Conservation (phyloP, 2,797 vertebrate genomes). For the Galago senegalensis region DNA sequence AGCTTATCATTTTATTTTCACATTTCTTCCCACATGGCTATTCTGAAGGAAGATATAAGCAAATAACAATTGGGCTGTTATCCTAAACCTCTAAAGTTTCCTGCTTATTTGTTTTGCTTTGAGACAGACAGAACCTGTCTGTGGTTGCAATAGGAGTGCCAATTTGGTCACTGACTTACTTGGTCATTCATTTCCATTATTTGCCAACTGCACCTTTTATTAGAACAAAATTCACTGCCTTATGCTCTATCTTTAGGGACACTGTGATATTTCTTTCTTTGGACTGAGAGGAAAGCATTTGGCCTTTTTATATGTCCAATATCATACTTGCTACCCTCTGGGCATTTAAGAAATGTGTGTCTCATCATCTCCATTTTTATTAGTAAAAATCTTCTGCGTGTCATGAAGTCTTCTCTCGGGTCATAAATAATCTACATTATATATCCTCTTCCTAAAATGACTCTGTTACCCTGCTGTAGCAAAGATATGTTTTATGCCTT, state of each 20-base stretch:
- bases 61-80: constrained; percentile 33
- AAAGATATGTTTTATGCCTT: constrained; percentile 65
- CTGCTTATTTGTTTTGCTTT: constrained; percentile 42
- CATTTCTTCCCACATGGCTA: background rate
- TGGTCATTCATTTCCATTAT: constrained; percentile 64
- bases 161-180: constrained; percentile 59
- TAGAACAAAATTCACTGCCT: constrained; percentile 65
- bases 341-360: constrained; percentile 71
- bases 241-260: constrained; percentile 64
- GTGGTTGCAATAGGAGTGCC: constrained; percentile 3
- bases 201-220: constrained; percentile 58
- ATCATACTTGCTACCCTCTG: constrained; percentile 46
- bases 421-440: constrained; percentile 70
- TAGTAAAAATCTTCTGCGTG: constrained; percentile 67
- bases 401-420: constrained; percentile 56
- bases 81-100: constrained; percentile 16
- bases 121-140: constrained; percentile 22
- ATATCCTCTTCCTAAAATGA: constrained; percentile 58
- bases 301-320: constrained; percentile 66
- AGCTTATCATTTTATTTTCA: constrained; percentile 31
- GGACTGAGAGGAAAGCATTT: constrained; percentile 59
- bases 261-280: constrained; percentile 73
- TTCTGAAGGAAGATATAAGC: constrained; percentile 47
- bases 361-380: constrained; percentile 76
- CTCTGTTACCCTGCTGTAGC: constrained; percentile 31